Conservation (phyloP, 2,888 invertebrate species). For the Lepeophtheirus nordmannii region DNA sequence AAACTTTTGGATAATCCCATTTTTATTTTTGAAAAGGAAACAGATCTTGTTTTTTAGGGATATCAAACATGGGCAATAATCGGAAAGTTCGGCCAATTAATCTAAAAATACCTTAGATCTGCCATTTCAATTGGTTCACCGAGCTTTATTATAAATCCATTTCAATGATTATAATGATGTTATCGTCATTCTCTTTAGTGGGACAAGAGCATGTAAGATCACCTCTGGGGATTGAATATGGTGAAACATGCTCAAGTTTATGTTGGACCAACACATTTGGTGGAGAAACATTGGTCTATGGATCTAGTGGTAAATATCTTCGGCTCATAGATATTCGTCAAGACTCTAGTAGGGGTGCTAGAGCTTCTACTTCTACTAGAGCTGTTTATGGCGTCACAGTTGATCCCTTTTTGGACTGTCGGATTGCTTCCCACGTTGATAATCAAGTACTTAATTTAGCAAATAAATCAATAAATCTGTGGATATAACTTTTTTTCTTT, state of each 20-base stretch:
- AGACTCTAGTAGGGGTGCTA: constrained; percentile 41
- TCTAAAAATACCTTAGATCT: too few relatives aligned
- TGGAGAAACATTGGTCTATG: constrained; percentile 61
- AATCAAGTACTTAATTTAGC: constrained; percentile 37
- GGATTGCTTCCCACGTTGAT: constrained; percentile 67
- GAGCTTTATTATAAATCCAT: too few relatives aligned
- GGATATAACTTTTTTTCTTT: too few relatives aligned
- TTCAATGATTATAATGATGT: too few relatives aligned
- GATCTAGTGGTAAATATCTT: constrained; percentile 73
- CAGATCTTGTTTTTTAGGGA: too few relatives aligned
- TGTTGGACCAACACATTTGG: constrained; percentile 33
- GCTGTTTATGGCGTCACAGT: constrained; percentile 68
- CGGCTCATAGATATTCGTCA: constrained; percentile 68
- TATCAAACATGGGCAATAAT: too few relatives aligned
- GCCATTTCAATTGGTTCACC: too few relatives aligned
- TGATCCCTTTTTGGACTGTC: constrained; percentile 58
- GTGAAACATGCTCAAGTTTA: not conserved
- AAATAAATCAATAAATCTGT: too few relatives aligned
- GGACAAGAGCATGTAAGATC: not conserved
- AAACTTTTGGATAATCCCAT: too few relatives aligned
- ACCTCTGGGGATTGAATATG: not conserved
- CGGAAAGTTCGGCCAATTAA: too few relatives aligned
- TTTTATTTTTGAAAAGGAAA: too few relatives aligned
- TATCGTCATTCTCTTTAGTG: too few relatives aligned
- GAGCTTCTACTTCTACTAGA: constrained; percentile 43